phyloP scores from a whole-genome alignment of 2,888 invertebrate species.

The Uropetala carovei region DNA sequence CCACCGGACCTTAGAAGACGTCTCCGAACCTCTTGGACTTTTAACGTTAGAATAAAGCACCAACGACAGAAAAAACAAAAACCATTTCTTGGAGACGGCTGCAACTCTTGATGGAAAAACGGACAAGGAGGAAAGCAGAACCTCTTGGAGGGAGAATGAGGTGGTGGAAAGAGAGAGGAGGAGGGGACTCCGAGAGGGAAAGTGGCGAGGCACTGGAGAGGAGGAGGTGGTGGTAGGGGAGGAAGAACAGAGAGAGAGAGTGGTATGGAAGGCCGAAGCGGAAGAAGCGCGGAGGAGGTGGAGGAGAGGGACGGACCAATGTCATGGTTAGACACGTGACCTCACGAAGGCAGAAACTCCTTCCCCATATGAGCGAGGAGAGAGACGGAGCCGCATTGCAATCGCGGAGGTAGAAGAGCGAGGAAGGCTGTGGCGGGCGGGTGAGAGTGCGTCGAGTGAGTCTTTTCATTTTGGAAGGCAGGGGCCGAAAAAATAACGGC shows the following conservation, averaged over 20 bases:
- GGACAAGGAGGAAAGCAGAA: not conserved
- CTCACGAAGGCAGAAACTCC: slow-evolving; percentile 17
- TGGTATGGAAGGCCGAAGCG: slow-evolving; percentile 51
- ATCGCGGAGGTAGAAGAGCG: slow-evolving; percentile 1
- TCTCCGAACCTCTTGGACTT: too few relatives aligned
- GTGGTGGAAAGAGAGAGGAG: not conserved
- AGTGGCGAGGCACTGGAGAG: not conserved
- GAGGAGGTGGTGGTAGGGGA: not conserved
- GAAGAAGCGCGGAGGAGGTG: slow-evolving; percentile 27
- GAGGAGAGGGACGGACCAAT: slow-evolving; percentile 16
- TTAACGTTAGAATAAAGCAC: too few relatives aligned
- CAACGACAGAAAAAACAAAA: not conserved
- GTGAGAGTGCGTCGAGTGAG: not conserved
- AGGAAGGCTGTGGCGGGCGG: not conserved
- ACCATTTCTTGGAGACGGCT: not conserved
- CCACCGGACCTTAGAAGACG: too few relatives aligned
- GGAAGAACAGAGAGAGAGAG: not conserved
- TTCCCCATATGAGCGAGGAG: slow-evolving; percentile 23
- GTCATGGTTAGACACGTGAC: slow-evolving; percentile 64
- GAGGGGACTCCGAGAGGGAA: slow-evolving; percentile 44
- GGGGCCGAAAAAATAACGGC: slow-evolving; percentile 50
- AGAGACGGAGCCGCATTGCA: slow-evolving; percentile 35
- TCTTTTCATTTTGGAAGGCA: slow-evolving; percentile 25
- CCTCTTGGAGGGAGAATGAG: not conserved
- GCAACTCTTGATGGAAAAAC: not conserved